Conservation (phyloP, 2,888 invertebrate genomes). For the Lasius platythorax region DNA sequence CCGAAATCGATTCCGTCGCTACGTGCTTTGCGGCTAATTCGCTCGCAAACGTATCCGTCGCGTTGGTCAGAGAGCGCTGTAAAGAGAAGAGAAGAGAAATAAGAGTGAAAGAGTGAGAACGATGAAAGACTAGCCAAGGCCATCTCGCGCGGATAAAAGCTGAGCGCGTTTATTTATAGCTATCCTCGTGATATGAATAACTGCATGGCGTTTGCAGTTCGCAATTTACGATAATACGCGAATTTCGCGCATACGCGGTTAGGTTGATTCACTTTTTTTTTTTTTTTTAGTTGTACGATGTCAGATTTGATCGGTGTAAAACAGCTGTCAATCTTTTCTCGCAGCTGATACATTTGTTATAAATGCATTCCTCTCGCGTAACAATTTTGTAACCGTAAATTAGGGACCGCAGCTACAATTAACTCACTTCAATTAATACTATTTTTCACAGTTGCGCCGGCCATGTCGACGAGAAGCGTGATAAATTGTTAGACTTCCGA, state of each 20-base stretch:
- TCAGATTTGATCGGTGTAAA: background rate
- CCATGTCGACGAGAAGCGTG: slow-evolving; percentile 61
- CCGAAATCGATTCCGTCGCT: slow-evolving; percentile 43
- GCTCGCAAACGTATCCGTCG: slow-evolving; percentile 22
- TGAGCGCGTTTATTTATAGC: slow-evolving; percentile 39
- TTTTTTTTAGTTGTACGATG: background rate
- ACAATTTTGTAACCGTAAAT: background rate
- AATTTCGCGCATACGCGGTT: slow-evolving; percentile 10
- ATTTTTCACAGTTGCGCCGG: slow-evolving; percentile 66
- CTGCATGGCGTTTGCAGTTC: slow-evolving; percentile 31
- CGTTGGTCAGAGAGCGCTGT: background rate
- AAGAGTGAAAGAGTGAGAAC: background rate
- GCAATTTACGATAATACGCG: slow-evolving; percentile 56
- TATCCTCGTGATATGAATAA: slow-evolving; percentile 47
- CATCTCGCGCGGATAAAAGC: slow-evolving; percentile 52
- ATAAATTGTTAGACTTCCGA: slow-evolving; percentile 76
- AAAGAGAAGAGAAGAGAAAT: background rate
- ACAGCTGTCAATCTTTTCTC: background rate
- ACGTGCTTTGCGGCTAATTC: slow-evolving; percentile 33
- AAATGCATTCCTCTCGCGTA: background rate
- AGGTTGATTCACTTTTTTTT: background rate
- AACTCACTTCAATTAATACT: slow-evolving; percentile 56
- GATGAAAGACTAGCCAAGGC: slow-evolving; percentile 40
- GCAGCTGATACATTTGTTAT: background rate
- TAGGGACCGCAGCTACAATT: slow-evolving; percentile 14